Evolutionary conservation across 2,113 vertebrate genomes (phyloP), one percentile per base, ranked within the genome.

Genomic region (Gulo gulo): DNA sequence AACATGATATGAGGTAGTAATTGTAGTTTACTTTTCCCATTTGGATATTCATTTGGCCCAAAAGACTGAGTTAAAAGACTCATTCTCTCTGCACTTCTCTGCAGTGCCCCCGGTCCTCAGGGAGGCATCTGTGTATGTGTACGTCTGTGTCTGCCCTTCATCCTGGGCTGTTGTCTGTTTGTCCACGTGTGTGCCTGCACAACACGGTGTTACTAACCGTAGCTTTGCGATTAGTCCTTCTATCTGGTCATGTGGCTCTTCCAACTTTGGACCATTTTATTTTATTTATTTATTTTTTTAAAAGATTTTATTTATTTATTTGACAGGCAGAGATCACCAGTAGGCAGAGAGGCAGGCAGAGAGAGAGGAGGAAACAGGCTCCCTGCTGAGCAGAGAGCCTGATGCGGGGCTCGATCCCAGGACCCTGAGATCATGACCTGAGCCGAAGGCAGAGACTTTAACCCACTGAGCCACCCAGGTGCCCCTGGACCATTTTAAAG

Each of bases 71-170:
- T 31, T 29, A 21, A 52, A n/a, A 23, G 31, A 13, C 3, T 4
- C 14, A 0, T 16, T 36, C 36, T 71, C 63, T 73, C 52, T 16
- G 1, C 36, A 13, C 31, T 8, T 47, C 47, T 52, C 26, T 8
- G 0, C 14, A 9, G 0, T n/a, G 47, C n/a, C 34, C 2, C 81
- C 14, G 6, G 21, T n/a, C 21, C 0, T 16, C 11, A 16, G 47
- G 29, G 42, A 3, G 6, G 13, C 4, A 1, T 55, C 65, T 74
- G n/a, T 31, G 0, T 18, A 1, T 4, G 0, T 1, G 1, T 11
- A 18, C 26, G 4, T 50, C 61, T 55, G 39, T 15, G 16, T 71
- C 91, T 87, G 76, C 45, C 20, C 34, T 45, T 39, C 13, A 3
- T 47, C 29, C 18, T 71, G 63, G 50, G 6, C n/a, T 1, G 0